phyloP scores from a whole-genome alignment of 1,140 invertebrate species.

The Manduca sexta region DNA sequence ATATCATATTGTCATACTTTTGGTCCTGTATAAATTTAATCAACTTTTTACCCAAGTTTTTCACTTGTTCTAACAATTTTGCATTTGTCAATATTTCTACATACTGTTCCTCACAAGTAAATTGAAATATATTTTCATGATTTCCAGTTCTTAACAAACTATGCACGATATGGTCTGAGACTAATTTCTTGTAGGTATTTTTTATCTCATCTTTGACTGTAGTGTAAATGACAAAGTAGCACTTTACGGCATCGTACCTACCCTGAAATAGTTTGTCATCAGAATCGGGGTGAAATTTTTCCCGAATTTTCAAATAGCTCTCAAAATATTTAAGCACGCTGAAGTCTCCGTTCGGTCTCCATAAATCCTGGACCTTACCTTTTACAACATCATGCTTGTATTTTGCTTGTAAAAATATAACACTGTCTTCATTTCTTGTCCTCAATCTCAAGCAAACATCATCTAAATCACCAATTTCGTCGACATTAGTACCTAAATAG shows the following conservation, averaged over 20 bases:
- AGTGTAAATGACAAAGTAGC: conserved; percentile 13
- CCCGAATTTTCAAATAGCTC: conserved; percentile 7
- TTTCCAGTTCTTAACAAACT: neutral
- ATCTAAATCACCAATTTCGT: conserved; percentile 8
- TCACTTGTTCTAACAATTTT: neutral
- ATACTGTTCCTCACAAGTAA: neutral
- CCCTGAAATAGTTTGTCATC: conserved; percentile 4
- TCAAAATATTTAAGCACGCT: conserved; percentile 9
- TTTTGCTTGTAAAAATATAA: conserved; percentile 9
- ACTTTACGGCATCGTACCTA: conserved; percentile 3
- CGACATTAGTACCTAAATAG: conserved; percentile 6
- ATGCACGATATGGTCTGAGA: neutral
- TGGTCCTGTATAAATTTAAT: neutral
- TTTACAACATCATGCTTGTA: conserved; percentile 4
- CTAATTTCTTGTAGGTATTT: neutral
- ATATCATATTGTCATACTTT: neutral
- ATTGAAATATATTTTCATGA: neutral
- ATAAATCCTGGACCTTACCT: neutral
- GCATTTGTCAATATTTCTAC: conserved; percentile 4
- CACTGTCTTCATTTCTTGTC: neutral
- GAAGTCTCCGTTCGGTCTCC: neutral
- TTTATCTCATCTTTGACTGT: neutral
- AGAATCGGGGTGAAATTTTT: neutral
- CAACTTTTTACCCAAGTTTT: neutral
- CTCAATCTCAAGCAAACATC: conserved; percentile 9